phyloP scores from a whole-genome alignment of 2,113 vertebrate genomes.

The Apeltes quadracus region DNA sequence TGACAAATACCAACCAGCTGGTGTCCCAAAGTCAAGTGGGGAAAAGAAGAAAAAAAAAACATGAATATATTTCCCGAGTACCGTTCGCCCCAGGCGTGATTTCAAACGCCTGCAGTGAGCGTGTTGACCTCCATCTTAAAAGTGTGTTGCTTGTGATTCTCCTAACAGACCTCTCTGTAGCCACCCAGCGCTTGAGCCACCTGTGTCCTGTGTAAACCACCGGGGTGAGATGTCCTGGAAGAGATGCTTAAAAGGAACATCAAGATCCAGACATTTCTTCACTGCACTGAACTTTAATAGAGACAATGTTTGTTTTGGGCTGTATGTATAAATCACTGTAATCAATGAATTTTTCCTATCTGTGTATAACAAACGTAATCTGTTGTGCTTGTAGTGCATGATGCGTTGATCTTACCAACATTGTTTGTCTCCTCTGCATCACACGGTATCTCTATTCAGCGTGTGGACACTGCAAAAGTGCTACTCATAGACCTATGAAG shows the following conservation, averaged over 20 bases:
- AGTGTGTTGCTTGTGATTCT: slow-evolving; percentile 37
- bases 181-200: slow-evolving; percentile 43
- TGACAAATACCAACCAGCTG: slow-evolving; percentile 51
- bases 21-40: slow-evolving; percentile 31
- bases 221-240: slow-evolving; percentile 41
- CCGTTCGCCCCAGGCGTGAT: slow-evolving; percentile 29
- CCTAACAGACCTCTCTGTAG: slow-evolving; percentile 26
- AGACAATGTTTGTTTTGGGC: neutral
- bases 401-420: neutral
- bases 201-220: slow-evolving; percentile 53
- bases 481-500: too few species aligned
- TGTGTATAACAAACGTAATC: neutral
- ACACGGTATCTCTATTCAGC: neutral
- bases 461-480: neutral
- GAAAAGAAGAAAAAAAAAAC: slow-evolving; percentile 15
- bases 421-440: neutral
- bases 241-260: slow-evolving; percentile 33
- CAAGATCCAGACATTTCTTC: neutral
- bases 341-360: neutral
- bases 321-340: neutral
- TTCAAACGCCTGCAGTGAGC: slow-evolving; percentile 13
- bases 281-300: neutral
- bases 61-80: slow-evolving; percentile 22
- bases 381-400: neutral
- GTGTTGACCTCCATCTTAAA: slow-evolving; percentile 62